Evolutionary conservation across 2,797 vertebrate species (phyloP), one percentile per base, ranked within the genome.

Genomic region (Serranus cabrilla): DNA sequence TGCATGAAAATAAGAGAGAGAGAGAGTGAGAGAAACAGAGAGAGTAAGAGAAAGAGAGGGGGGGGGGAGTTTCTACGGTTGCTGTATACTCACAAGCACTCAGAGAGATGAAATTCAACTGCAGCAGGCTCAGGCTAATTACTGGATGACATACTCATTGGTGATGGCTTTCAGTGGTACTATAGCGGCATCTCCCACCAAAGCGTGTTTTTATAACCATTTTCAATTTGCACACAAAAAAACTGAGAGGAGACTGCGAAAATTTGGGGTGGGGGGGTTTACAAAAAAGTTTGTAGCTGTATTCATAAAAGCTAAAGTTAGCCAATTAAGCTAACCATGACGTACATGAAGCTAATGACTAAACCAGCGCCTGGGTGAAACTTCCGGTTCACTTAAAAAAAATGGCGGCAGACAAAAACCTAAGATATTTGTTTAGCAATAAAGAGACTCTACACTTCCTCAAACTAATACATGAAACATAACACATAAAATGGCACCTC

Each of bases 101-200:
- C 46, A 47, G 27, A 23, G 18, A 45, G 54, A 64, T 55, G 18
- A 31, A 66, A 49, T 39, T 2, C 20, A 54, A 27, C 58, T 34
- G 71, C 62, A 85, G 60, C 11, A 47, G 60, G 51, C 71, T 70
- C 42, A 16, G 71, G 49, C 50, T 42, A 60, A 75, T 59, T 34
- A 23, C 43, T 66, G 61, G 23, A 43, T 5, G 11, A 45, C 47
- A 50, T 21, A 39, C 2, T 23, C n/a, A 59, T 42, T 62, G 39
- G 50, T n/a, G 63, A 40, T 13, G 11, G 17, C 4, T 27, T 58
- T 31, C n/a, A 34, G 39, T 42, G 3, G 40, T 13, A 18, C 40
- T 56, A 23, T 20, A 25, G 13, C 46, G 7, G 54, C 66, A 49
- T 58, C 31, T 34, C 34, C 43, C 17, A 34, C 43, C n/a, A 49